These are phyloP conservation scores for Aphidoletes aphidimyza DNA, from an alignment of 2,888 invertebrate species.

Conservation along the genomic window DNA sequence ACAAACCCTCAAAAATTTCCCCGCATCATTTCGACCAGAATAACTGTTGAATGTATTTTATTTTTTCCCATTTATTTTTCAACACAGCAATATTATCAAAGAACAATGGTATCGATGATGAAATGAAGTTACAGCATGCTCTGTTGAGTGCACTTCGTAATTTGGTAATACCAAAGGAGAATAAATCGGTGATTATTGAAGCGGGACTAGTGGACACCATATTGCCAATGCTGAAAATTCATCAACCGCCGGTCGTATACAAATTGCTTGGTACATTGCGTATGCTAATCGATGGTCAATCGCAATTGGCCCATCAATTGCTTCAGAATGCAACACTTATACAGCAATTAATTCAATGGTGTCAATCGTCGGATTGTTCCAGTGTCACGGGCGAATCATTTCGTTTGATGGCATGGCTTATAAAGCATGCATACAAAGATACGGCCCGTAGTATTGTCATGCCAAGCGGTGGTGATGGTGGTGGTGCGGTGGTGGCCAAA, in stretches of 20 bases:
- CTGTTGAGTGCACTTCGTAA: slow-evolving; percentile 79
- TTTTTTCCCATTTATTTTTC: no score
- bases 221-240: slow-evolving; percentile 75
- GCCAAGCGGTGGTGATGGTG: no score
- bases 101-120: slow-evolving; percentile 71
- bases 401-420: slow-evolving; percentile 81
- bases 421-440: slow-evolving; percentile 72
- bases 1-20: no score
- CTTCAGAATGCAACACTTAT: slow-evolving; percentile 74
- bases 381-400: slow-evolving; percentile 87
- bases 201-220: slow-evolving; percentile 79
- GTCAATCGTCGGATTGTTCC: slow-evolving; percentile 79
- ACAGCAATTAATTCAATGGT: slow-evolving; percentile 78
- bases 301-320: slow-evolving; percentile 76
- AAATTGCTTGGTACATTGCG: slow-evolving; percentile 86
- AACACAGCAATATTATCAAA: slow-evolving; percentile 67
- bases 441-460: neutral
- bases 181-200: slow-evolving; percentile 78
- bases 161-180: slow-evolving; percentile 77
- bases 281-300: slow-evolving; percentile 88
- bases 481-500: neutral
- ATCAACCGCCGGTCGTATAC: slow-evolving; percentile 84
- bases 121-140: slow-evolving; percentile 69
- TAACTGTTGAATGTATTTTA: no score
- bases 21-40: no score